Evolutionary conservation across 2,797 vertebrate genomes (phyloP), one percentile per base, ranked within the genome.

Genomic region (Steatocranus sp.): DNA sequence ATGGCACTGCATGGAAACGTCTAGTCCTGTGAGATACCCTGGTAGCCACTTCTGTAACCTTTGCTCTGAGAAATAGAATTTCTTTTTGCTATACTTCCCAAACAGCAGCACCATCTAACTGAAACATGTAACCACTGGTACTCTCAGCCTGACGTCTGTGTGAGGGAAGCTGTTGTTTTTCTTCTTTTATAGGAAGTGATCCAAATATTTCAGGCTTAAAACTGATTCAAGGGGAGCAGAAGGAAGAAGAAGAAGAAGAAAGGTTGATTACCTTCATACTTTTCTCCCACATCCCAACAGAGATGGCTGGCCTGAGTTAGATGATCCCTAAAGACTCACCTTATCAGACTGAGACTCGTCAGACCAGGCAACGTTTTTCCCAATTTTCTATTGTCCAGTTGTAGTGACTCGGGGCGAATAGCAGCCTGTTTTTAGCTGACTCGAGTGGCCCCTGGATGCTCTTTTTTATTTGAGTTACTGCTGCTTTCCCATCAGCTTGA

Each of bases 81-180:
- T 20, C 1, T 8, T 36, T 61, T 54, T 36, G 18, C 32, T n/a
- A 4, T 0, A 36, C 56, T n/a, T 34, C 32, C 11, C 10, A 0
- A n/a, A 61, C 30, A n/a, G 10, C 18, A 36, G 10, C 32, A n/a
- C 30, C 56, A 5, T 61, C 10, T 1, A 32, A 34, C 32, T 36
- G 18, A 61, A 36, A 20, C 56, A 11, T 61, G 30, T 11, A 61
- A n/a, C 32, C 15, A n/a, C 23, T 7, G 12, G 20, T 50, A 3
- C 8, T 32, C 9, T 58, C 15, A 58, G 9, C 9, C 54, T 58
- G 54, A 32, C 1, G 15, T 6, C 54, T 6, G 54, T 50, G n/a
- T 32, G 17, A 58, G 17, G 3, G 30, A 61, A 32, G 30, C 30
- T 32, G 17, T 61, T 61, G 17, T 12, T 63, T 12, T 14, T 20